A percentile compares a stretch with the other conserved stretches of the same genome.
These are phyloP conservation scores for Coregonus sp. DNA, from an alignment of 2,797 vertebrate genomes.

Conservation along the genomic window DNA sequence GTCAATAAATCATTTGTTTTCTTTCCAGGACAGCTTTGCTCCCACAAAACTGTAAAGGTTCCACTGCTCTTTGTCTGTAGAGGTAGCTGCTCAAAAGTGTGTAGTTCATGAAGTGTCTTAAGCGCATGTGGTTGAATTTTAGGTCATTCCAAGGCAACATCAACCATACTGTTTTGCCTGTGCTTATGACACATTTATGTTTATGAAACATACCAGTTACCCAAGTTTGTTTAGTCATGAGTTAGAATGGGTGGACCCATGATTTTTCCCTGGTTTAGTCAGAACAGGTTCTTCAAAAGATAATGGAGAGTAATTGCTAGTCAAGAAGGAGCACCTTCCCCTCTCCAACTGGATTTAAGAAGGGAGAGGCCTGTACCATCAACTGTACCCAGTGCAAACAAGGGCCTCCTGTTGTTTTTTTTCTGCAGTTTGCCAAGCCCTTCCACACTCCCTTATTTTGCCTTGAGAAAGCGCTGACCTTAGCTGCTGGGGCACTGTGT, in stretches of 20 bases:
- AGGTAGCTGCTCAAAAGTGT: not conserved
- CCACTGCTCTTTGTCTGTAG: not conserved
- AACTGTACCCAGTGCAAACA: constrained; percentile 42
- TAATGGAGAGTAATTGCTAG: not conserved
- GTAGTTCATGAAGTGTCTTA: not conserved
- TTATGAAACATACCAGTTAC: not conserved
- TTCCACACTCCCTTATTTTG: constrained; percentile 70
- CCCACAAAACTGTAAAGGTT: not conserved
- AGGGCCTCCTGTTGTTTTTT: constrained; percentile 67
- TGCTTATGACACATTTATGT: not conserved
- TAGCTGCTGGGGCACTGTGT: constrained; percentile 54
- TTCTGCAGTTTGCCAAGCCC: constrained; percentile 71
- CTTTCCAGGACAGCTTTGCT: not conserved
- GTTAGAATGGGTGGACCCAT: not conserved
- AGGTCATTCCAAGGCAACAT: not conserved
- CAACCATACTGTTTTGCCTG: not conserved
- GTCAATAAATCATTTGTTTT: not conserved
- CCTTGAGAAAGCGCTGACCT: constrained; percentile 81
- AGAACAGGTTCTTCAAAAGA: not conserved
- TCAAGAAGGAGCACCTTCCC: constrained; percentile 19
- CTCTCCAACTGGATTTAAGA: constrained; percentile 49
- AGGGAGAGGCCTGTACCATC: constrained; percentile 30
- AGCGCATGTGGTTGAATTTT: not conserved
- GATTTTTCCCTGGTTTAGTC: not conserved
- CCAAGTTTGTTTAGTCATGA: not conserved